These are phyloP conservation scores for Micropterix aruncella DNA, from an alignment of 2,888 invertebrate genomes.

Conservation along the genomic window DNA sequence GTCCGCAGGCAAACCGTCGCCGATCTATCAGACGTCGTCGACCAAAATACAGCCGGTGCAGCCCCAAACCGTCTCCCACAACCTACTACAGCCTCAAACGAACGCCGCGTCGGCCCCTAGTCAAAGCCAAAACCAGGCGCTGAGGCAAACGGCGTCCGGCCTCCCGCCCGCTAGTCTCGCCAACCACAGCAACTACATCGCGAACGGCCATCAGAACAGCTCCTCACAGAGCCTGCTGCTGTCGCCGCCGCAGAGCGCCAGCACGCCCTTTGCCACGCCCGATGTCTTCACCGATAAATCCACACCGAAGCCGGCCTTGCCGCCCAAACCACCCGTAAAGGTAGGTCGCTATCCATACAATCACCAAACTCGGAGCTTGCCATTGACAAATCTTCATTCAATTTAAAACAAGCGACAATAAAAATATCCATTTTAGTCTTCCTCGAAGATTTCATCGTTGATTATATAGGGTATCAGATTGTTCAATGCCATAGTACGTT, in stretches of 20 bases:
- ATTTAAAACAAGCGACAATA: too few species aligned
- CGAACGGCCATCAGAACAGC: conserved; percentile 25
- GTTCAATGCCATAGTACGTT: too few species aligned
- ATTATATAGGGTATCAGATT: too few species aligned
- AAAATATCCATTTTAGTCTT: too few species aligned
- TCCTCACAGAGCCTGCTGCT: conserved; percentile 29
- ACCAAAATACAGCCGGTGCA: conserved; percentile 71
- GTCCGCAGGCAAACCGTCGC: conserved; percentile 49
- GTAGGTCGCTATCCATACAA: conserved; percentile 15
- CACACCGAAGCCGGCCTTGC: conserved; percentile 57
- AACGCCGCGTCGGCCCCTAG: conserved; percentile 22
- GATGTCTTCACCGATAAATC: conserved; percentile 40
- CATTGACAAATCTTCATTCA: neutral
- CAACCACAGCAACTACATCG: conserved; percentile 23
- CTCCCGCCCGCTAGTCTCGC: conserved; percentile 34
- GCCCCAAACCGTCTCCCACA: conserved; percentile 47
- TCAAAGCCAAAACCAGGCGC: conserved; percentile 31
- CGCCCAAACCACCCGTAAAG: conserved; percentile 68
- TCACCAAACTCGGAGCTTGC: neutral
- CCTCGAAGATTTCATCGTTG: too few species aligned
- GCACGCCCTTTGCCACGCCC: conserved; percentile 42
- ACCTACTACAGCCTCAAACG: conserved; percentile 15
- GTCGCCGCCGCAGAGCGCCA: conserved; percentile 47
- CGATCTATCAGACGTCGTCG: conserved; percentile 67
- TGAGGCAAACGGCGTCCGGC: conserved; percentile 36